Conservation (phyloP, 2,113 vertebrate genomes). For the Pleuronectes platessa region DNA sequence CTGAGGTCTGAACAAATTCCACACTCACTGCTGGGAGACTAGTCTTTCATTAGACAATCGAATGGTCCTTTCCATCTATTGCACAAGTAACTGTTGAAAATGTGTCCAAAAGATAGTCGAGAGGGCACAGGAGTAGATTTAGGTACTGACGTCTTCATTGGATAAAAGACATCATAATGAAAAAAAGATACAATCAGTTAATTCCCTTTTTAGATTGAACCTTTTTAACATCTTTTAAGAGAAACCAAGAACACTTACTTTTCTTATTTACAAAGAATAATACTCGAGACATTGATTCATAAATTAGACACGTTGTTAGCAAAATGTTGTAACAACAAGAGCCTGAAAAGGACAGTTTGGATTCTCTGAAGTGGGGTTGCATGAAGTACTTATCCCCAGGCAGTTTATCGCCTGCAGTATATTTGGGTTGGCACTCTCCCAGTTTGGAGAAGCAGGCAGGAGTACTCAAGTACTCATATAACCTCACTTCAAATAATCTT, state of each 20-base stretch:
- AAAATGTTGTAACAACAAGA: not conserved
- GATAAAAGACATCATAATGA: too few species aligned
- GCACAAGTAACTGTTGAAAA: slow-evolving; percentile 31
- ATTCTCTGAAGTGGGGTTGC: not conserved
- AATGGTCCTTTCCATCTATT: slow-evolving; percentile 25
- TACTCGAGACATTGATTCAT: not conserved
- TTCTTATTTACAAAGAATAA: not conserved
- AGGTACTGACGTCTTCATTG: too few species aligned
- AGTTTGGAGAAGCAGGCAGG: not conserved
- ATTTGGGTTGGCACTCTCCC: not conserved
- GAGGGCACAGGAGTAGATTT: too few species aligned
- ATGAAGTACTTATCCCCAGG: not conserved
- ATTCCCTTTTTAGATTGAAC: not conserved
- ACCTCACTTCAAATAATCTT: not conserved
- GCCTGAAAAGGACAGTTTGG: not conserved
- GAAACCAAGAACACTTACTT: not conserved
- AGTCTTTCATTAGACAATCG: slow-evolving; percentile 6
- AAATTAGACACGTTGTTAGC: not conserved
- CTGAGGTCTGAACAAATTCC: slow-evolving; percentile 53
- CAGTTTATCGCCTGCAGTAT: slow-evolving; percentile 2
- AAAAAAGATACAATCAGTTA: not conserved
- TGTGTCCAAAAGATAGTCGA: too few species aligned
- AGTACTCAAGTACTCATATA: not conserved
- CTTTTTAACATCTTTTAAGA: not conserved
- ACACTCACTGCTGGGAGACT: slow-evolving; percentile 18